Conservation (phyloP, 2,888 invertebrate species). For the Cryptus armator region DNA sequence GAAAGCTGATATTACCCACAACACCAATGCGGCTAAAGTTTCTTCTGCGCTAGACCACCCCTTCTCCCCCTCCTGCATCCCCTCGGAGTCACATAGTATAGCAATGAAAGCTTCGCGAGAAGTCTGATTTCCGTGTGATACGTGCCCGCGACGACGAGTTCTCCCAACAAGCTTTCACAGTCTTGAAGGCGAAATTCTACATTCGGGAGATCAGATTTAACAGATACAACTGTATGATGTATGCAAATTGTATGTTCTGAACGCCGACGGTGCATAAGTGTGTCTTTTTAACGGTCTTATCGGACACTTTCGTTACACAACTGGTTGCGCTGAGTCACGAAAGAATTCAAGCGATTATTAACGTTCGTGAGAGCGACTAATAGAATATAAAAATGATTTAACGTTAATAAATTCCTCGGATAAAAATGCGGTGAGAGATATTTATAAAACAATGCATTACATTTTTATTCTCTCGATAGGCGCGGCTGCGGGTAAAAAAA, state of each 20-base stretch:
- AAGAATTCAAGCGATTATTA: not conserved
- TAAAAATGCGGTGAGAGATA: not conserved
- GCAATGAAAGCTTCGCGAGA: not conserved
- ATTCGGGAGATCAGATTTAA: not conserved
- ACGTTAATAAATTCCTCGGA: not conserved
- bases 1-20: slow-evolving; percentile 42
- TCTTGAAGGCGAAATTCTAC: not conserved
- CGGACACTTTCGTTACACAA: not conserved
- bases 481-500: not conserved
- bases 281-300: slow-evolving; percentile 5
- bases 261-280: not conserved
- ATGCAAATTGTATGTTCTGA: not conserved
- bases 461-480: not conserved
- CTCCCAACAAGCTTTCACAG: not conserved
- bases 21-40: slow-evolving; percentile 21
- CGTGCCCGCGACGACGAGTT: not conserved
- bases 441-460: not conserved
- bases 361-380: not conserved
- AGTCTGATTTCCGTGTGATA: slow-evolving; percentile 7
- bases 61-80: not conserved
- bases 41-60: not conserved
- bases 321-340: not conserved
- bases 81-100: not conserved
- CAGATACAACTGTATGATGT: not conserved
- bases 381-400: not conserved